A percentile compares a stretch with the other conserved stretches of the same genome.
These are phyloP conservation scores for Eupsittula cactorum DNA, from an alignment of 2,113 vertebrate genomes.

Conservation along the genomic window DNA sequence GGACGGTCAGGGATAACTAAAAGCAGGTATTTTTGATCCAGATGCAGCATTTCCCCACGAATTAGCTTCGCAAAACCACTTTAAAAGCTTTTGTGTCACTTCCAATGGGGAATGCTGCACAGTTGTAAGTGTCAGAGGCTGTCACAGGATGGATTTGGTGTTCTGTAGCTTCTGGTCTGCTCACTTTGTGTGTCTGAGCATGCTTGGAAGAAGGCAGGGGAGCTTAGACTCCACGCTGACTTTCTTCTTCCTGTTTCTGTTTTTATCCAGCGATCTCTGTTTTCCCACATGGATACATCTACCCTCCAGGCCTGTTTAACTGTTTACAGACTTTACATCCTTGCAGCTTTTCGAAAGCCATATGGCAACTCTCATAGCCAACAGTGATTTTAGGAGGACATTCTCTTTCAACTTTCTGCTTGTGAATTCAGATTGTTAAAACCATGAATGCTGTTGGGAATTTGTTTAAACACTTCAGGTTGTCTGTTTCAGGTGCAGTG, in stretches of 20 bases:
- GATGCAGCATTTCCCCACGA: not conserved
- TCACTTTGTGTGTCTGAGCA: not conserved
- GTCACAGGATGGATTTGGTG: not conserved
- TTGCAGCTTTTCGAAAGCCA: not conserved
- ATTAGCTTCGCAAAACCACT: not conserved
- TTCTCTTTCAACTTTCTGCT: not conserved
- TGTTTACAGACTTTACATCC: not conserved
- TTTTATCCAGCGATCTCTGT: not conserved
- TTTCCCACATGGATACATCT: not conserved
- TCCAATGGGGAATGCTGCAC: not conserved
- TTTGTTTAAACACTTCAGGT: not conserved
- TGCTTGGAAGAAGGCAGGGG: not conserved
- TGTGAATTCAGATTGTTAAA: conserved; percentile 7
- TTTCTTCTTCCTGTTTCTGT: conserved; percentile 10
- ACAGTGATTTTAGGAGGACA: not conserved
- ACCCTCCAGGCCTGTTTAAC: not conserved
- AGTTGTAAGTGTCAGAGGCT: not conserved
- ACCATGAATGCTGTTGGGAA: not conserved
- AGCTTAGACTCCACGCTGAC: not conserved
- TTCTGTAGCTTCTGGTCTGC: not conserved
- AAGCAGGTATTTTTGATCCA: not conserved
- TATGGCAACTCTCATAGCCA: not conserved
- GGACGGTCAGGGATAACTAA: not conserved
- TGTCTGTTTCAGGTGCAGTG: not conserved
- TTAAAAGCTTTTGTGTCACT: not conserved